Evolutionary conservation across 2,888 invertebrate species (phyloP).

Genomic region (Meteorus colon): DNA sequence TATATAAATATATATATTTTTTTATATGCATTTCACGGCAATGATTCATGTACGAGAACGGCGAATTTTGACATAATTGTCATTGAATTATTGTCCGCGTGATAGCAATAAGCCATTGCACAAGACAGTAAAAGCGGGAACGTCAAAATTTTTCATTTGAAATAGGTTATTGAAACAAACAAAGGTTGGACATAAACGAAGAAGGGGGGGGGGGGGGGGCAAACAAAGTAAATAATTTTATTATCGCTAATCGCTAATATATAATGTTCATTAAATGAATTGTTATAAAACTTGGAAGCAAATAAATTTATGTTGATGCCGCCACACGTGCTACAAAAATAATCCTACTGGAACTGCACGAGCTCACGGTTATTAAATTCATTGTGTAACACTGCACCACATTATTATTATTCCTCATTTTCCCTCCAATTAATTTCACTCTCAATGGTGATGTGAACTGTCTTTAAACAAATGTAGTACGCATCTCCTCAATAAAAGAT

Average conservation of each 20-base stretch:
- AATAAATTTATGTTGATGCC: neutral
- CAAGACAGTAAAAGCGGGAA: neutral
- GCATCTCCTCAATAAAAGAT: too few relatives aligned
- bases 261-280: neutral
- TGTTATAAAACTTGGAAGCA: too few relatives aligned
- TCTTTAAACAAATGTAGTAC: neutral
- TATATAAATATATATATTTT: neutral
- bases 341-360: too few relatives aligned
- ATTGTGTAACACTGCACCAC: conserved; percentile 5
- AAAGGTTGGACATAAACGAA: neutral
- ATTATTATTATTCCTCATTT: neutral
- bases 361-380: too few relatives aligned
- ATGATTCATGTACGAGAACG: neutral
- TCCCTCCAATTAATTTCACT: neutral
- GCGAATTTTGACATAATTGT: neutral
- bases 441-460: neutral
- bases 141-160: neutral
- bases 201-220: neutral
- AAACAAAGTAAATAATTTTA: neutral
- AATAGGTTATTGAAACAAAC: neutral
- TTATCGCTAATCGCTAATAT: neutral
- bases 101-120: neutral
- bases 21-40: neutral
- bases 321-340: too few relatives aligned
- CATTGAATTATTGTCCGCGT: neutral